Conservation (phyloP, 2,888 invertebrate species). For the Luperina nickerlii region DNA sequence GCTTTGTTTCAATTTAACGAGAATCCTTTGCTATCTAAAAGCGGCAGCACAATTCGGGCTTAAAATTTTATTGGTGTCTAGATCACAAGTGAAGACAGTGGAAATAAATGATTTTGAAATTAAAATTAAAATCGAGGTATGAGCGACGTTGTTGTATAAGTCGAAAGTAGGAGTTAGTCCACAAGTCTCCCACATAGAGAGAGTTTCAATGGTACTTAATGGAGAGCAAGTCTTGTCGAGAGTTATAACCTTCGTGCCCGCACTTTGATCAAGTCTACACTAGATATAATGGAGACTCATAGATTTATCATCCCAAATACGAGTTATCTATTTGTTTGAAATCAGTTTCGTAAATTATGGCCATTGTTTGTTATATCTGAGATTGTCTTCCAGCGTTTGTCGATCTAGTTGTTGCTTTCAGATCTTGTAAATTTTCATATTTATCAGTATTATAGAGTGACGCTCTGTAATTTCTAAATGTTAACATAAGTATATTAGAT, state of each 20-base stretch:
- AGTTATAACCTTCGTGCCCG: conserved; percentile 70
- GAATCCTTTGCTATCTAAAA: conserved; percentile 2
- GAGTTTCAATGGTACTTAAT: conserved; percentile 74
- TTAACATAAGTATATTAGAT: conserved; percentile 63
- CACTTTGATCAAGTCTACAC: conserved; percentile 60
- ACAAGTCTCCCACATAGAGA: conserved; percentile 59
- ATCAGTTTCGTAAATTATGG: conserved; percentile 37
- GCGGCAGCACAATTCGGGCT: not conserved
- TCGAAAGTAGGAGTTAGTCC: conserved; percentile 58
- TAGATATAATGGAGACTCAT: conserved; percentile 35
- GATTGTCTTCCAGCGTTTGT: conserved; percentile 20
- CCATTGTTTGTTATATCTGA: conserved; percentile 29
- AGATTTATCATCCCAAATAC: conserved; percentile 37
- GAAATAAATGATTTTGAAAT: conserved; percentile 1
- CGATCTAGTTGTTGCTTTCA: conserved; percentile 1
- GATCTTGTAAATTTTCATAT: not conserved
- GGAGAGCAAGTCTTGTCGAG: conserved; percentile 70
- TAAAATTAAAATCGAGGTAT: conserved; percentile 23
- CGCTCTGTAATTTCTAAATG: conserved; percentile 63
- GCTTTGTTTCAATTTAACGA: conserved; percentile 32
- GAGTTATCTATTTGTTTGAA: conserved; percentile 43
- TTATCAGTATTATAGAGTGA: conserved; percentile 58
- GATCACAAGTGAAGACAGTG: conserved; percentile 1
- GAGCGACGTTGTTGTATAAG: conserved; percentile 58
- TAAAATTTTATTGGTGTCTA: conserved; percentile 4